A percentile compares a stretch with the other conserved stretches of the same genome.
Evolutionary conservation across 2,113 vertebrate species (phyloP).

Genomic region (Amphiprion percula): DNA sequence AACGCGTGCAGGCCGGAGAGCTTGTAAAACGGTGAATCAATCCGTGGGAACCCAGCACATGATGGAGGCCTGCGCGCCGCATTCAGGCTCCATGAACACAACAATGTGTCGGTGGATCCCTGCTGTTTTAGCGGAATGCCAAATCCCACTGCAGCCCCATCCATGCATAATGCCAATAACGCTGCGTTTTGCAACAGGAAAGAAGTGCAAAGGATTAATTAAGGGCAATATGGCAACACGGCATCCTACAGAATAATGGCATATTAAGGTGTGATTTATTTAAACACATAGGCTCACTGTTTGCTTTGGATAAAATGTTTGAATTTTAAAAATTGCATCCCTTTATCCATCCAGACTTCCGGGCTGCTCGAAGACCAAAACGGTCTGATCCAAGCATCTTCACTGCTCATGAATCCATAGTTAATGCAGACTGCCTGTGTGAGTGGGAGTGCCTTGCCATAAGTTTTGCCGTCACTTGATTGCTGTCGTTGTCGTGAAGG

Average conservation of each 20-base stretch:
- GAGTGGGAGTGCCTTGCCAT: conserved; percentile 91
- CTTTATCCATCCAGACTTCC: conserved; percentile 16
- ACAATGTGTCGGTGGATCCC: conserved; percentile 52
- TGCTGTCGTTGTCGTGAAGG: conserved; percentile 81
- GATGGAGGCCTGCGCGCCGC: conserved; percentile 57
- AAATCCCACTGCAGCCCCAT: conserved; percentile 67
- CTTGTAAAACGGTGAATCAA: conserved; percentile 49
- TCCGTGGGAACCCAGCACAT: conserved; percentile 81
- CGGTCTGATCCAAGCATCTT: conserved; percentile 43
- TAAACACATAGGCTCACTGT: neutral
- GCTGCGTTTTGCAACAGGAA: conserved; percentile 22
- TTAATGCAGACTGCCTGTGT: conserved; percentile 59
- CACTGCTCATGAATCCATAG: conserved; percentile 66
- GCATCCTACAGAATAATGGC: conserved; percentile 1
- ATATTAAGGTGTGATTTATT: conserved; percentile 5
- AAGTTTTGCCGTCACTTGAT: conserved; percentile 91
- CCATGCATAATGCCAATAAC: conserved; percentile 60
- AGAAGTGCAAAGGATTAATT: conserved; percentile 46
- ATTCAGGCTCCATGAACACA: conserved; percentile 51
- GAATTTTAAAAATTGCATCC: neutral
- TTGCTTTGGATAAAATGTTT: neutral
- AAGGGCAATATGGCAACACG: conserved; percentile 1
- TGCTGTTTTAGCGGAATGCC: conserved; percentile 56
- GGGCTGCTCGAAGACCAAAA: conserved; percentile 44
- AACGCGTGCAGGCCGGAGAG: conserved; percentile 34